Evolutionary conservation across 1,140 invertebrate genomes (phyloP), one percentile per base, ranked within the genome.

Genomic region (Oedothorax gibbosus): DNA sequence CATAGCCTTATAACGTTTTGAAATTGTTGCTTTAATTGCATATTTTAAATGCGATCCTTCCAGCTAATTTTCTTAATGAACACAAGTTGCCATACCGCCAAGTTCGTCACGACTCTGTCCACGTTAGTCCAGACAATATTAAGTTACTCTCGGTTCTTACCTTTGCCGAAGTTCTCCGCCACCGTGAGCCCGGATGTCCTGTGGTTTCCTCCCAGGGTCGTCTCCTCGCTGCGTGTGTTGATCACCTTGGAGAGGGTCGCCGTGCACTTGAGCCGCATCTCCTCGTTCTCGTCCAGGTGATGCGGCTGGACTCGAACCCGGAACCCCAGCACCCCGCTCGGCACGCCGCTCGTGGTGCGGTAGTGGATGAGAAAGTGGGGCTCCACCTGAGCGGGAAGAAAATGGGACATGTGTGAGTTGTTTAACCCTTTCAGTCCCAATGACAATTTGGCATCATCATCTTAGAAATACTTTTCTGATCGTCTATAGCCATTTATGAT

Each of bases 231-330:
- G 88, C 93, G 95, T 82, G 93, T 92, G 92, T 93, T 94, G 89
- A 96, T 96, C 0, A 96, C 92, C 0, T 94, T 94, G 2, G 94
- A 94, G 88, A 96, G 95, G 60, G 94, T 96, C 10, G 95, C 95
- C 88, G 95, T 92, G 91, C 95, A 96, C 92, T 96, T 96, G 60
- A 96, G 91, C 89, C 96, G 96, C 90, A 96, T 93, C 88, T 96
- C 95, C 87, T 95, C 95, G 86, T 93, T 93, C 53, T 88, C 72
- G 62, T 84, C 86, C 89, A 96, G 96, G 90, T 96, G 95, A 87
- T 93, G 93, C 12, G 91, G 91, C 78, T 93, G 92, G 18, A 95
- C 95, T 86, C 92, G 92, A 89, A 96, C 95, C 88, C 89, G 87
- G 9, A 95, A 89, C 49, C 93, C 94, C 2, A 95, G 90, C 7